phyloP scores from a whole-genome alignment of 2,797 vertebrate species.

The Gallinago stenura region DNA sequence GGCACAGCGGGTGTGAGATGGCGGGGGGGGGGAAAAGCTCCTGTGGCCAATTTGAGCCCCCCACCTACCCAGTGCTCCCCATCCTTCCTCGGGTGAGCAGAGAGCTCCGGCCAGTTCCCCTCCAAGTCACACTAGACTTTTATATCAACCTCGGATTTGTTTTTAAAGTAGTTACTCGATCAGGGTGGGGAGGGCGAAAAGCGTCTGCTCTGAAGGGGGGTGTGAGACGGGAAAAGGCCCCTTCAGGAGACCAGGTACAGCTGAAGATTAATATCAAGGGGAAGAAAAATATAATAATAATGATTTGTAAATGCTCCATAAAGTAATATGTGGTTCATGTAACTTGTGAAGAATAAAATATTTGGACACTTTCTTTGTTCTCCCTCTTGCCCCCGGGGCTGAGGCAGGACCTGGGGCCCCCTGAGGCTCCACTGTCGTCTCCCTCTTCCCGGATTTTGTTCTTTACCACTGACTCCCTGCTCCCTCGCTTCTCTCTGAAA shows the following conservation, averaged over 20 bases:
- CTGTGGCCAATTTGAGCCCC: background rate
- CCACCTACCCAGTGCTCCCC: background rate
- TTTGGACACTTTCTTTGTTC: conserved; percentile 41
- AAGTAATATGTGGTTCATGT: conserved; percentile 32
- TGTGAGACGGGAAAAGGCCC: accelerated
- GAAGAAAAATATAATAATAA: no score
- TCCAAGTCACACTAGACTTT: background rate
- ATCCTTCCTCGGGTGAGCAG: background rate
- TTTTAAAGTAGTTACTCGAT: background rate
- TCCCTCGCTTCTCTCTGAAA: no score
- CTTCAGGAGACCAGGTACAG: background rate
- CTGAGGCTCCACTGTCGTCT: accelerated
- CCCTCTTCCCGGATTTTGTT: accelerated
- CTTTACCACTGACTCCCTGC: background rate
- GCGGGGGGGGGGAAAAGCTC: background rate
- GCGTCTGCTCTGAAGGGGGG: background rate
- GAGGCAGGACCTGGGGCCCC: background rate
- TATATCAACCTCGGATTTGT: accelerated
- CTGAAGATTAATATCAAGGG: background rate
- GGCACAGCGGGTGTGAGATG: accelerated
- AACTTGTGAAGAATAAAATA: conserved; percentile 65
- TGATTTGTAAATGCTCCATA: background rate
- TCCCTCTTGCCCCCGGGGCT: background rate
- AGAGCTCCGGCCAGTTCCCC: background rate
- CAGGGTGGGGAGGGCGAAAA: background rate